phyloP scores from a whole-genome alignment of 2,888 invertebrate species.

The Stenotaenia linearis region DNA sequence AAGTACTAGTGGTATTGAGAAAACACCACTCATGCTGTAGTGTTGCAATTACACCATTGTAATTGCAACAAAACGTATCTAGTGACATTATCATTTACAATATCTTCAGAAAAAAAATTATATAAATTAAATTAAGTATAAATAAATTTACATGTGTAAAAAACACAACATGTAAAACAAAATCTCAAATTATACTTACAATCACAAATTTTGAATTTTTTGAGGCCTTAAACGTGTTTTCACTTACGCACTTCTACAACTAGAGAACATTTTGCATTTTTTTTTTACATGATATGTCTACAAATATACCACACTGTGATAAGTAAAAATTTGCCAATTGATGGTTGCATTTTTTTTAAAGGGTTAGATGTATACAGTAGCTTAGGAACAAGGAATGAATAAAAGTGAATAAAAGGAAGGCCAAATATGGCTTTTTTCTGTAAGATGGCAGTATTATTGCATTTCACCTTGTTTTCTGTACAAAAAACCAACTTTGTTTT shows the following conservation, averaged over 20 bases:
- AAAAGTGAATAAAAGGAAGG: conserved; percentile 18
- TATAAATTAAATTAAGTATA: neutral
- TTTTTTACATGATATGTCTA: conserved; percentile 21
- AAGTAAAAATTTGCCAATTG: neutral
- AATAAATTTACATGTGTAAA: neutral
- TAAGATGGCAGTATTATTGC: conserved; percentile 20
- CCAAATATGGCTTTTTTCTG: conserved; percentile 13
- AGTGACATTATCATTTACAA: neutral
- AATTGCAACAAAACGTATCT: neutral
- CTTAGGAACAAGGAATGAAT: conserved; percentile 20
- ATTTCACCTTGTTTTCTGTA: conserved; percentile 10
- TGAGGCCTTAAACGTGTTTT: neutral
- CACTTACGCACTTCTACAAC: neutral
- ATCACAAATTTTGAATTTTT: neutral
- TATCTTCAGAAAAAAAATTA: neutral
- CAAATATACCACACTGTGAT: neutral
- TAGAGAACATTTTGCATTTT: neutral
- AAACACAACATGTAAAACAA: neutral
- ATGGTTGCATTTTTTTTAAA: conserved; percentile 13
- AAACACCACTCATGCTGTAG: neutral
- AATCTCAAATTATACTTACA: neutral
- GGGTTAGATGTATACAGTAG: conserved; percentile 3
- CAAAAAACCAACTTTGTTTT: neutral
- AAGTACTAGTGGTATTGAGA: neutral
- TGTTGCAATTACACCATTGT: neutral